phyloP scores from a whole-genome alignment of 2,888 invertebrate genomes.

The Diploptera punctata region DNA sequence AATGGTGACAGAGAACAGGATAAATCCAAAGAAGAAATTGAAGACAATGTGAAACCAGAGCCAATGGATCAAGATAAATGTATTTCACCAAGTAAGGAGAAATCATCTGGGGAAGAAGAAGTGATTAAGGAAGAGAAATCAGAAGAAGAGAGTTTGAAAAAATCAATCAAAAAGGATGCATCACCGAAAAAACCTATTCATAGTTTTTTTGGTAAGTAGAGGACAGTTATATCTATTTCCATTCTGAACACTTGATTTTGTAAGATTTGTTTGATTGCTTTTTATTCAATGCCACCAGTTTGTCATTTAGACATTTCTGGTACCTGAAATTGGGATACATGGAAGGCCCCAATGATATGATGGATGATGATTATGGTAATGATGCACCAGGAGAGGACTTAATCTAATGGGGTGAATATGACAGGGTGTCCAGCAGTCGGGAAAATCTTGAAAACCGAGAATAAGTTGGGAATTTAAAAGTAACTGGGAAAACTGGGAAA shows the following conservation, averaged over 20 bases:
- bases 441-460: too few relatives aligned
- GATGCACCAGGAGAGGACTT: too few relatives aligned
- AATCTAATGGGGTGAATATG: too few relatives aligned
- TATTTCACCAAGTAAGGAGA: not conserved
- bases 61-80: not conserved
- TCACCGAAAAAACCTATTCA: conserved; percentile 30
- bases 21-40: not conserved
- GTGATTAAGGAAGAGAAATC: conserved; percentile 23
- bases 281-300: too few relatives aligned
- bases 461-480: too few relatives aligned
- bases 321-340: not conserved
- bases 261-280: not conserved
- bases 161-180: conserved; percentile 15
- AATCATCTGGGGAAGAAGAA: conserved; percentile 24
- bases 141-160: not conserved
- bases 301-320: not conserved
- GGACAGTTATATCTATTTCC: too few relatives aligned
- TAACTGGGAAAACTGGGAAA: too few relatives aligned
- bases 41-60: not conserved
- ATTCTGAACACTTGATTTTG: too few relatives aligned
- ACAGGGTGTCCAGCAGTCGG: too few relatives aligned
- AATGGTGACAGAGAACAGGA: not conserved
- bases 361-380: too few relatives aligned
- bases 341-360: too few relatives aligned
- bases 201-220: conserved; percentile 41